Evolutionary conservation across 2,888 invertebrate genomes (phyloP).

Genomic region (Cerastis leucographa): DNA sequence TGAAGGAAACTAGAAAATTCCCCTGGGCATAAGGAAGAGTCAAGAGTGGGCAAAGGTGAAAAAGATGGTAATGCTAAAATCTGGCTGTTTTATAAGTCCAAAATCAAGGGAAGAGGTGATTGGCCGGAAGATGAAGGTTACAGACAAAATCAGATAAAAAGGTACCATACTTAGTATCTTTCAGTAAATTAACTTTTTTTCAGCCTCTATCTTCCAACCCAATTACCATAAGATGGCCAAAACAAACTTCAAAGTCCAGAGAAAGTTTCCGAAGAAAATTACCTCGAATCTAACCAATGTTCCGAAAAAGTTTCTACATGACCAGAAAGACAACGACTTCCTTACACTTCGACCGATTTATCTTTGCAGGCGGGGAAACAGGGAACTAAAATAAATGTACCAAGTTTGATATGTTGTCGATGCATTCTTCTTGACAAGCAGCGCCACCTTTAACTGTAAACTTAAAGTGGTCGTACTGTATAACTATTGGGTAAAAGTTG

Average conservation of each 20-base stretch:
- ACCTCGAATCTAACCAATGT: slow-evolving; percentile 16
- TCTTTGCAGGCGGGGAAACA: background rate
- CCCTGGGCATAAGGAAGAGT: background rate
- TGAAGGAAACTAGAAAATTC: background rate
- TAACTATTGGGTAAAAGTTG: slow-evolving; percentile 27
- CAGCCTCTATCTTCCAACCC: background rate
- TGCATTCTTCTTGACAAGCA: background rate
- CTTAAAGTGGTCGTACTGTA: background rate
- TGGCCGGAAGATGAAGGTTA: background rate
- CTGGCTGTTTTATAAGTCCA: background rate
- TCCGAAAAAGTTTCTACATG: slow-evolving; percentile 43
- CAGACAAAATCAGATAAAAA: no score
- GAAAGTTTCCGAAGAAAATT: slow-evolving; percentile 22
- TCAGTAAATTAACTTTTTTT: background rate
- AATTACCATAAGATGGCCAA: slow-evolving; percentile 28
- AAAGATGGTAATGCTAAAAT: background rate
- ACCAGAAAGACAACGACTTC: slow-evolving; percentile 35
- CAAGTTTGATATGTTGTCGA: background rate
- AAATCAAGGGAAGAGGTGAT: background rate
- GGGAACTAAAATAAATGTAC: background rate
- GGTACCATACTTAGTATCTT: background rate
- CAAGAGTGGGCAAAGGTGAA: background rate
- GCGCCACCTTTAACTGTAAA: background rate
- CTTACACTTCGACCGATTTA: background rate
- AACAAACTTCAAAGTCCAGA: slow-evolving; percentile 6